Evolutionary conservation across 2,797 vertebrate species (phyloP).

Genomic region (Gallinago stenura): DNA sequence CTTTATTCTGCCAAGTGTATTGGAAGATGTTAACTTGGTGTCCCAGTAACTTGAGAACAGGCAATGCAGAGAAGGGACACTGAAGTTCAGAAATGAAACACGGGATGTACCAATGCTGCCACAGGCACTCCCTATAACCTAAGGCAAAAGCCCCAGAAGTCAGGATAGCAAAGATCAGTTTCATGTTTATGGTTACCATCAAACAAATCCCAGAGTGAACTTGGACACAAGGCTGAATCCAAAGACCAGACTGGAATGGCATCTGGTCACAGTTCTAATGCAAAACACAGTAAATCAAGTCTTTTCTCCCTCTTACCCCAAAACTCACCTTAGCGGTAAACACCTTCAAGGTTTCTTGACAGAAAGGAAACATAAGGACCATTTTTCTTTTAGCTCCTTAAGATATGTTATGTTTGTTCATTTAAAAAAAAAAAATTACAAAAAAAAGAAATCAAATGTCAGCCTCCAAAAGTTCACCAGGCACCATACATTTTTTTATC

Average conservation of each 20-base stretch:
- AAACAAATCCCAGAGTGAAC: background rate
- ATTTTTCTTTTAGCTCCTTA: background rate
- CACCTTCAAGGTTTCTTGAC: background rate
- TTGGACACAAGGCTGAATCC: background rate
- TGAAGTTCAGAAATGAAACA: constrained; percentile 22
- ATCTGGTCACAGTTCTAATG: background rate
- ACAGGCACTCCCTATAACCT: background rate
- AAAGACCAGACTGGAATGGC: background rate
- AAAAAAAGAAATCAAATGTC: background rate
- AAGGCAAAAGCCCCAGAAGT: background rate
- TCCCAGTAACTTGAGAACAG: constrained; percentile 46
- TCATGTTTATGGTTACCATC: background rate
- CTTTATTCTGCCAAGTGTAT: constrained; percentile 33
- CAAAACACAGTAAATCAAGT: background rate
- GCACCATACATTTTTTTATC: background rate
- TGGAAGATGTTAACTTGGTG: constrained; percentile 7
- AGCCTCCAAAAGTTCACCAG: background rate
- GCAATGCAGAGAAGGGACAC: background rate
- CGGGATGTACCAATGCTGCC: constrained; percentile 1
- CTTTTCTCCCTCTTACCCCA: background rate
- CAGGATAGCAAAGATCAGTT: background rate
- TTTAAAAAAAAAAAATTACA: background rate
- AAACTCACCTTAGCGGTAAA: background rate
- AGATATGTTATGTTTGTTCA: background rate
- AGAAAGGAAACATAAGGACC: background rate